phyloP scores from a whole-genome alignment of 2,888 invertebrate species.

The Phymatocera aterrima region DNA sequence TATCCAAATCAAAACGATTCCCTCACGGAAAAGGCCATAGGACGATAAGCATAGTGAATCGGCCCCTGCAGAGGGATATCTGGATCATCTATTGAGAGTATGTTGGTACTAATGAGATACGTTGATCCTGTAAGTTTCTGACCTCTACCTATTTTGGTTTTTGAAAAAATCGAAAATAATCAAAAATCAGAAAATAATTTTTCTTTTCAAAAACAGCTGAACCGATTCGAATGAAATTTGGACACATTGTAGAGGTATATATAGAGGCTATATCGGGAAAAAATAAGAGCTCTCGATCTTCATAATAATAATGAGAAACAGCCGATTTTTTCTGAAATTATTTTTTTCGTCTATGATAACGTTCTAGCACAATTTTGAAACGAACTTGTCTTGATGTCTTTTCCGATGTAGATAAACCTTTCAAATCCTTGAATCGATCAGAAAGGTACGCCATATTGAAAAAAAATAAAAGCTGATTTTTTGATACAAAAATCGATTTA shows the following conservation, averaged over 20 bases:
- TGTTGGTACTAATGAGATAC: not conserved
- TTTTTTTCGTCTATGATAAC: not conserved
- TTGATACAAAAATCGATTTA: not conserved
- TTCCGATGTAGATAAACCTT: not conserved
- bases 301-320: not conserved
- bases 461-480: not conserved
- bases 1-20: too few relatives aligned
- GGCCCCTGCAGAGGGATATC: not conserved
- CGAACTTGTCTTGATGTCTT: not conserved
- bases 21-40: too few relatives aligned
- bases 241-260: not conserved
- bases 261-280: not conserved
- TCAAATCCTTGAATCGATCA: not conserved
- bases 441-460: slow-evolving; percentile 7
- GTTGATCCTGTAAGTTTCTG: not conserved
- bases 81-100: not conserved
- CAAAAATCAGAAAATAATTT: not conserved
- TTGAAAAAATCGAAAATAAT: not conserved
- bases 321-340: slow-evolving; percentile 1
- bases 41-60: slow-evolving; percentile 3
- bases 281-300: not conserved
- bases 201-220: not conserved
- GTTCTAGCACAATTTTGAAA: not conserved
- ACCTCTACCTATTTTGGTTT: slow-evolving; percentile 2
- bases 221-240: not conserved